Percentiles rank a stretch among this genome's conserved stretches.
Evolutionary conservation across 2,888 invertebrate species (phyloP).

Genomic region (Auanema sp.): DNA sequence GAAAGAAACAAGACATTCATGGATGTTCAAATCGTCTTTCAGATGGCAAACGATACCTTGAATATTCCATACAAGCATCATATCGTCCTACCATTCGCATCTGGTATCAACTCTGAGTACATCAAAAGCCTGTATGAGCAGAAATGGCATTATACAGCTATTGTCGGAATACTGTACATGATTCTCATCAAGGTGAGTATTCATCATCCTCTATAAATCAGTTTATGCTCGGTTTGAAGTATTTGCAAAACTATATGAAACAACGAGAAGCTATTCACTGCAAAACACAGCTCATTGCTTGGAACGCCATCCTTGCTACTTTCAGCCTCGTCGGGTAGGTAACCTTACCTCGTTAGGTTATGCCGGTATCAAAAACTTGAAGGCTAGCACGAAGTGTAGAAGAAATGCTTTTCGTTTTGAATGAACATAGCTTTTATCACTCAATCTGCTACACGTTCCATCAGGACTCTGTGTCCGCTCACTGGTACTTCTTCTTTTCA

Average conservation of each 20-base stretch:
- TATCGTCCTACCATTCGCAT: slow-evolving; percentile 10
- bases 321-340: slow-evolving; percentile 17
- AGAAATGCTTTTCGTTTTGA: slow-evolving; percentile 6
- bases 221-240: not conserved
- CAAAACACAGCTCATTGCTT: slow-evolving; percentile 3
- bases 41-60: no score
- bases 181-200: not conserved
- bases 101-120: slow-evolving; percentile 3
- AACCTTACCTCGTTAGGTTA: no score
- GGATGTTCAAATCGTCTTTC: no score
- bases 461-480: slow-evolving; percentile 7
- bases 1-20: no score
- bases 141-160: slow-evolving; percentile 15
- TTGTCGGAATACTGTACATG: slow-evolving; percentile 11
- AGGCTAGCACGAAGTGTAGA: slow-evolving; percentile 15
- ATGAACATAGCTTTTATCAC: slow-evolving; percentile 8
- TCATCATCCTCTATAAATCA: not conserved
- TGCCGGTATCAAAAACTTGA: no score
- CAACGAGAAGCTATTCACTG: slow-evolving; percentile 10
- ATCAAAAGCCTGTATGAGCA: slow-evolving; percentile 7
- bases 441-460: slow-evolving; percentile 17
- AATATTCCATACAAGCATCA: slow-evolving; percentile 6
- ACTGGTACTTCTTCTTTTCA: slow-evolving; percentile 19
- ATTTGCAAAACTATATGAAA: slow-evolving; percentile 7
- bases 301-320: slow-evolving; percentile 9